phyloP scores from a whole-genome alignment of 2,797 vertebrate species.

The Pseudochirops corinnae region DNA sequence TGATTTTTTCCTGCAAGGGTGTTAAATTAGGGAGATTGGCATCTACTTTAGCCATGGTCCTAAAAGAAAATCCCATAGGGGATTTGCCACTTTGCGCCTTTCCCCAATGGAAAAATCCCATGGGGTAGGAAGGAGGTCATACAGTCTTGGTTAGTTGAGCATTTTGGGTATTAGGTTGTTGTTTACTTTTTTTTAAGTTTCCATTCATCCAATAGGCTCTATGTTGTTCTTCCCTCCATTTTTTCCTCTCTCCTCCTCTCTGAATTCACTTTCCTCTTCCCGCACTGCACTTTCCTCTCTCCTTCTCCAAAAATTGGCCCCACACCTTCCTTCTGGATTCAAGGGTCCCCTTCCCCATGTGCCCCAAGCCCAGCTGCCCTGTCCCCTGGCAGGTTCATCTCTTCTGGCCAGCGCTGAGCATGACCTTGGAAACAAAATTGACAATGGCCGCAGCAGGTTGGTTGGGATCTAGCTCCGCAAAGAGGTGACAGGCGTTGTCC shows the following conservation, averaged over 20 bases:
- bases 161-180: neutral
- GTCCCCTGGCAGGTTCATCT: constrained; percentile 90
- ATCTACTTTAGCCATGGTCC: neutral
- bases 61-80: constrained; percentile 45
- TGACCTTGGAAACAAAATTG: constrained; percentile 97
- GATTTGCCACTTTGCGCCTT: neutral
- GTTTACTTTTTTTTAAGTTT: constrained; percentile 74
- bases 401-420: constrained; percentile 92
- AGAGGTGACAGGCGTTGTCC: constrained; percentile 98
- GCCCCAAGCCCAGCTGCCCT: constrained; percentile 61
- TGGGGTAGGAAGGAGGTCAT: constrained; percentile 1
- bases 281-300: constrained; percentile 91
- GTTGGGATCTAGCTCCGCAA: constrained; percentile 95
- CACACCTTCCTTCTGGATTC: constrained; percentile 91
- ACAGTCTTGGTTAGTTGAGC: constrained; percentile 68
- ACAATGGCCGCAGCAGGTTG: constrained; percentile 97
- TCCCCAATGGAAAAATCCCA: neutral
- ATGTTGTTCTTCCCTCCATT: constrained; percentile 64
- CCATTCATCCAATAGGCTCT: constrained; percentile 69
- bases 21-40: constrained; percentile 36
- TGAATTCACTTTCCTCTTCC: constrained; percentile 88
- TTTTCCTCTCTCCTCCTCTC: constrained; percentile 75
- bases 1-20: constrained; percentile 51
- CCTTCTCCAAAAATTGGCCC: constrained; percentile 88
- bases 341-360: constrained; percentile 75